Percentiles rank a stretch among this genome's conserved stretches.
These are phyloP conservation scores for Melikaiella ostensackeni DNA, from an alignment of 2,888 invertebrate genomes.

Conservation along the genomic window DNA sequence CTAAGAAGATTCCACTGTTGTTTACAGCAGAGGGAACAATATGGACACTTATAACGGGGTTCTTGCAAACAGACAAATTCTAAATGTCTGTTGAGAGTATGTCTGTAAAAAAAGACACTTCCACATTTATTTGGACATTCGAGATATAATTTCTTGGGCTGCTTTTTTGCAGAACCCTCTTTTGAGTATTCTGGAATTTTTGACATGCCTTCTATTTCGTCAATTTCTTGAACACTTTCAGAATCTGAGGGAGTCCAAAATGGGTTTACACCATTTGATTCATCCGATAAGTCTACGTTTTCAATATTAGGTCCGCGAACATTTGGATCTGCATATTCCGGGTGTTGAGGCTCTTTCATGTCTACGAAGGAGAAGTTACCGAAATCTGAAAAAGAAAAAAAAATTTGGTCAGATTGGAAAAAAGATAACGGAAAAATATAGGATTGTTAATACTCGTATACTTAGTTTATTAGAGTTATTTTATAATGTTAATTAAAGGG, in stretches of 20 bases:
- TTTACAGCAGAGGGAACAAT: not conserved
- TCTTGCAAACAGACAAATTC: slow-evolving; percentile 54
- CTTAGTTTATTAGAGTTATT: not conserved
- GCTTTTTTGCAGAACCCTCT: not conserved
- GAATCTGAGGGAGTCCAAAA: not conserved
- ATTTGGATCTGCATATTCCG: not conserved
- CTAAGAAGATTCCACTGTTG: not conserved
- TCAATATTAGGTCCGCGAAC: not conserved
- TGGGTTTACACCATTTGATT: not conserved
- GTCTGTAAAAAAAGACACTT: slow-evolving; percentile 58
- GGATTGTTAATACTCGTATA: not conserved
- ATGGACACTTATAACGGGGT: slow-evolving; percentile 48
- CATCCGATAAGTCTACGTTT: not conserved
- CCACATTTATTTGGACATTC: slow-evolving; percentile 46
- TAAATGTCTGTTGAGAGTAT: slow-evolving; percentile 57
- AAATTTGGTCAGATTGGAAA: not conserved
- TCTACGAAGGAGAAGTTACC: not conserved
- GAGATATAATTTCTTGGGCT: not conserved
- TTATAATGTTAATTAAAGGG: not conserved
- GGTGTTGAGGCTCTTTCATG: not conserved
- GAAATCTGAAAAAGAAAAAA: slow-evolving; percentile 9
- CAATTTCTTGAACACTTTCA: slow-evolving; percentile 3
- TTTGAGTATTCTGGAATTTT: not conserved
- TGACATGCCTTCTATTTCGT: not conserved
- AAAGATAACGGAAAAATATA: not conserved